These are phyloP conservation scores for Chloroceryle amazona DNA, from an alignment of 2,797 vertebrate species.

Conservation along the genomic window DNA sequence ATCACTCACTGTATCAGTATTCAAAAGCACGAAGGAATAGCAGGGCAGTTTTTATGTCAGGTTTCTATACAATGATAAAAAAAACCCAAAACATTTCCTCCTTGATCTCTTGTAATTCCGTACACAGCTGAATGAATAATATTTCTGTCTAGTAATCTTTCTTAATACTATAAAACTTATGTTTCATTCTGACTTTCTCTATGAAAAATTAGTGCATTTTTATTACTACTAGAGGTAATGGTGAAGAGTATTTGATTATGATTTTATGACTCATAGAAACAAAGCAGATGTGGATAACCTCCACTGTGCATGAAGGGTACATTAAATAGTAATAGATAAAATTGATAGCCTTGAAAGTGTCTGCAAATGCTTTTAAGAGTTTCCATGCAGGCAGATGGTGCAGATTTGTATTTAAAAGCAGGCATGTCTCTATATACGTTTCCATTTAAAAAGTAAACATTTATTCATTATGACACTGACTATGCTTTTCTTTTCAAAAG, in stretches of 20 bases:
- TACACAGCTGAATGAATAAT: background rate
- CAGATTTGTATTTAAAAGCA: background rate
- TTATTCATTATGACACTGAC: background rate
- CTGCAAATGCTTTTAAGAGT: background rate
- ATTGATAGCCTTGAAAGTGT: constrained; percentile 13
- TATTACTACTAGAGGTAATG: constrained; percentile 29
- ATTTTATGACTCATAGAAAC: constrained; percentile 50
- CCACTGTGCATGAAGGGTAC: constrained; percentile 22
- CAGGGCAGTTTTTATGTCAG: background rate
- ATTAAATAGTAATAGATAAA: constrained; percentile 38
- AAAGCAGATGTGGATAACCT: constrained; percentile 48
- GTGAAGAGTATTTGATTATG: background rate
- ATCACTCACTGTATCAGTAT: background rate
- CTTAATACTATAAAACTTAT: constrained; percentile 12
- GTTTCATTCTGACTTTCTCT: constrained; percentile 21
- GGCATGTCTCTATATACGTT: background rate
- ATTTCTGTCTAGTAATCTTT: constrained; percentile 14
- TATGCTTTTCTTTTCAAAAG: background rate
- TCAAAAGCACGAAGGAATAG: constrained; percentile 34
- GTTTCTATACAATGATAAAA: background rate
- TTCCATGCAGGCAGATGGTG: background rate
- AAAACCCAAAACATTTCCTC: background rate
- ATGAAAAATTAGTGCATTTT: constrained; percentile 53
- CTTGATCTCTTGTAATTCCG: background rate
- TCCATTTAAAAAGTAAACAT: constrained; percentile 2